Evolutionary conservation across 2,113 vertebrate genomes (phyloP), one percentile per base, ranked within the genome.

Genomic region (Excalfactoria chinensis): DNA sequence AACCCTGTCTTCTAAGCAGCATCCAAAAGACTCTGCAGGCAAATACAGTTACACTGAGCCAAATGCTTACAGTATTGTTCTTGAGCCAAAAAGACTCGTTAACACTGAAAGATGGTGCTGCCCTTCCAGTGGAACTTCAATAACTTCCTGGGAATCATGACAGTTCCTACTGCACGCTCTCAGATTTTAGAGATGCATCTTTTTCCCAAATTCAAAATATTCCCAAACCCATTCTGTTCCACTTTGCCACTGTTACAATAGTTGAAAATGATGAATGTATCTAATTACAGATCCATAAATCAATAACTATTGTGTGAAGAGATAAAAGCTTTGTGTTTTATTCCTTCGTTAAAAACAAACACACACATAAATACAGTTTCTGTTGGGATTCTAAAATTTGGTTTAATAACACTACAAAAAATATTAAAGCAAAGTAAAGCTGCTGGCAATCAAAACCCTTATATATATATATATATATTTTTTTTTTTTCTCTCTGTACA

Each of bases 351-450:
- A 32, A 70, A 80, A 20, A 82, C 32, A 76, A 84, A 32, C n/a
- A 49, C 48, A 32, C n/a, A 49, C 43, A 43, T 18, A 86, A 35
- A n/a, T 3, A 59, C 32, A 14, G 79, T 82, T 75, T 41, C 23
- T 63, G 12, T 11, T 81, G 63, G 5, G 48, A 64, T 67, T 32
- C 43, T 26, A 28, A 76, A 87, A 34, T 21, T 9, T 59, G 48
- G 17, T 88, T 92, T 84, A 86, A 88, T 23, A 34, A 22, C 40
- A 81, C 51, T 86, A 62, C 43, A 44, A 74, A 86, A 70, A 60
- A 73, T n/a, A 72, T 7, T 84, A 91, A 94, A 22, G 34, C 76
- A 96, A 90, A 22, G 34, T 72, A 96, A 90, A 87, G 22, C 16
- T 63, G 20, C n/a, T 48, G 62, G 46, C 32, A 91, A 83, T 30